Evolutionary conservation across 2,888 invertebrate species (phyloP), one percentile per base, ranked within the genome.

Genomic region (Volucella zonaria): DNA sequence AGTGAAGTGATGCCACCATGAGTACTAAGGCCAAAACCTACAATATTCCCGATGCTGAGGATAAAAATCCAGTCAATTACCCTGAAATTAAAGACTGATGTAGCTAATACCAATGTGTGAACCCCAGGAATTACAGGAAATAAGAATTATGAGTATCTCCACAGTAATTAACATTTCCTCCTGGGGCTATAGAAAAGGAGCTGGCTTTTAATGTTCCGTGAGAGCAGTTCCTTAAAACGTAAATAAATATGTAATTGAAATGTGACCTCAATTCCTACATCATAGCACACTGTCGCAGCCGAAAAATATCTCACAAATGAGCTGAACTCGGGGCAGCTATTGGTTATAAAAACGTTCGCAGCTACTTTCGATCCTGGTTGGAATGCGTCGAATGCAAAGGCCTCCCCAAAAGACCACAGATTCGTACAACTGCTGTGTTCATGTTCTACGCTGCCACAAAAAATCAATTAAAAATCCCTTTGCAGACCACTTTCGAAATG

Each of bases 151-250:
- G n/a, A n/a, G n/a, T n/a, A 94, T 96, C 80, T 96, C 96, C 49
- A 94, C 94, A 74, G 95, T 95, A 89, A 93, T 96, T 68, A 95
- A 96, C 89, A 95, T 31, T 96, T 90, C 96, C 96, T 87, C 92
- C 96, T 95, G 93, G 86, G 3, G 86, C 73, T 12, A 87, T 91
- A 4, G 64, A 77, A 11, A 85, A 88, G 43, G 89, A 89, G 31
- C 70, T 91, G 59, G 83, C 88, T 2, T 15, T 59, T 0, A 86
- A 85, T 47, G 78, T 74, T 1, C 67, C 71, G 18, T 75, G 87
- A 0, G 91, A 93, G 47, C 93, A 93, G 42, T 96, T 96, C 89
- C 88, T 93, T 87, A 87, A 92, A 47, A 93, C 91, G 77, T 96
- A 3, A 23, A 93, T 89, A 92, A 93, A 0, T 93, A 92, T 71